Conservation (phyloP, 1,140 invertebrate species). For the Aporrectodea caliginosa region DNA sequence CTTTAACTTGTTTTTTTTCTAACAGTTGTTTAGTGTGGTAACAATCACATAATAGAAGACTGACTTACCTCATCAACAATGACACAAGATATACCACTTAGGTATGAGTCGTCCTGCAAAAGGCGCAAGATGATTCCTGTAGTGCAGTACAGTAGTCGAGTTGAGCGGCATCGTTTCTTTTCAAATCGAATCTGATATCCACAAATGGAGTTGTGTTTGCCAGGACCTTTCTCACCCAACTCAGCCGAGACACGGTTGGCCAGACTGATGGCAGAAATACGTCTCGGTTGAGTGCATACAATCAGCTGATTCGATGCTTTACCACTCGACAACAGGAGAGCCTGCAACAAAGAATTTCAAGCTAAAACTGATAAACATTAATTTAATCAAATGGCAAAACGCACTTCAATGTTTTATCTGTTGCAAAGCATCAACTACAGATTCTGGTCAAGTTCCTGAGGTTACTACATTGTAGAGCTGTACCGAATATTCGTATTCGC, state of each 20-base stretch:
- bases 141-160: constrained; percentile 47
- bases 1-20: too few species aligned
- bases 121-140: constrained; percentile 52
- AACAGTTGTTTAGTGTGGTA: too few species aligned
- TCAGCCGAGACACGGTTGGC: constrained; percentile 84
- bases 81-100: constrained; percentile 43
- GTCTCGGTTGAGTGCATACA: constrained; percentile 89
- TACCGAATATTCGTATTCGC: too few species aligned
- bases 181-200: constrained; percentile 50
- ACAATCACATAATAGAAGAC: too few species aligned
- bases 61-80: constrained; percentile 50
- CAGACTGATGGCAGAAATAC: constrained; percentile 96
- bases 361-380: too few species aligned
- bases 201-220: constrained; percentile 40
- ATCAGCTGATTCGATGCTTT: constrained; percentile 67
- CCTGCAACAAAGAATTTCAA: constrained; percentile 39
- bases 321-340: constrained; percentile 57
- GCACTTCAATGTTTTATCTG: too few species aligned
- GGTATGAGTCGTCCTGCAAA: constrained; percentile 60
- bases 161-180: constrained; percentile 13
- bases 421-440: too few species aligned
- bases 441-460: too few species aligned
- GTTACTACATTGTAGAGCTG: too few species aligned
- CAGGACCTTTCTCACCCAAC: constrained; percentile 64
- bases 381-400: too few species aligned